These are phyloP conservation scores for Cardiocondyla obscurior DNA, from an alignment of 1,140 invertebrate genomes.

Conservation along the genomic window DNA sequence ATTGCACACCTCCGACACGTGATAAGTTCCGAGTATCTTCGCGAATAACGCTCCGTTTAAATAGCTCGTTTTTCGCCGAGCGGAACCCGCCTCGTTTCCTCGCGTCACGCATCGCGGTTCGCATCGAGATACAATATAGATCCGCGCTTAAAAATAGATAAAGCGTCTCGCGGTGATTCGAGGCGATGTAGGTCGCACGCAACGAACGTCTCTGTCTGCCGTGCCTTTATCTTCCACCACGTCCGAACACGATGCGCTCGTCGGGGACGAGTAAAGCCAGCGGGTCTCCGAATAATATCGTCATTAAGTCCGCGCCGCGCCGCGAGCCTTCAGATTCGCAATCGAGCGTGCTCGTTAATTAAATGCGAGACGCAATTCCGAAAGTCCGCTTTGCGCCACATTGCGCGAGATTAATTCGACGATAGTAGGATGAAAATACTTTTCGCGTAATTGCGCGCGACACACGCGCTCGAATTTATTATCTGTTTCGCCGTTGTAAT, in stretches of 20 bases:
- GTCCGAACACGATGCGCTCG: constrained; percentile 9
- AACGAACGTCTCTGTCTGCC: constrained; percentile 33
- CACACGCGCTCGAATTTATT: neutral
- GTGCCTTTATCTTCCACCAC: constrained; percentile 14
- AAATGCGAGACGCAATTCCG: constrained; percentile 31
- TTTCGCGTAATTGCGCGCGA: neutral
- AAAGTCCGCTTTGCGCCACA: constrained; percentile 4
- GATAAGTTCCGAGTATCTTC: constrained; percentile 33
- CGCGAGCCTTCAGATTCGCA: constrained; percentile 3
- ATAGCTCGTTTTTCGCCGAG: constrained; percentile 47
- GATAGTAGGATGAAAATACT: neutral
- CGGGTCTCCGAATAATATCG: constrained; percentile 47
- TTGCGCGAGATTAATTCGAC: constrained; percentile 21
- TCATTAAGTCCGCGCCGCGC: constrained; percentile 31
- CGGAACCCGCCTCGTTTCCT: constrained; percentile 46
- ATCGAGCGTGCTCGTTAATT: constrained; percentile 46
- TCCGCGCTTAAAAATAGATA: constrained; percentile 52
- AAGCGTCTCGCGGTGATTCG: constrained; percentile 51
- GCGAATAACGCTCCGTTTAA: constrained; percentile 40
- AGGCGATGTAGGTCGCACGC: constrained; percentile 50
- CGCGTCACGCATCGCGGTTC: constrained; percentile 41
- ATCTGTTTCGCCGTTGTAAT: neutral
- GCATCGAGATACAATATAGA: constrained; percentile 41
- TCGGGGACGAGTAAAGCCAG: constrained; percentile 14
- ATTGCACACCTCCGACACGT: constrained; percentile 40